These are phyloP conservation scores for Pristionchus mayeri DNA, from an alignment of 2,888 invertebrate species.

Conservation along the genomic window DNA sequence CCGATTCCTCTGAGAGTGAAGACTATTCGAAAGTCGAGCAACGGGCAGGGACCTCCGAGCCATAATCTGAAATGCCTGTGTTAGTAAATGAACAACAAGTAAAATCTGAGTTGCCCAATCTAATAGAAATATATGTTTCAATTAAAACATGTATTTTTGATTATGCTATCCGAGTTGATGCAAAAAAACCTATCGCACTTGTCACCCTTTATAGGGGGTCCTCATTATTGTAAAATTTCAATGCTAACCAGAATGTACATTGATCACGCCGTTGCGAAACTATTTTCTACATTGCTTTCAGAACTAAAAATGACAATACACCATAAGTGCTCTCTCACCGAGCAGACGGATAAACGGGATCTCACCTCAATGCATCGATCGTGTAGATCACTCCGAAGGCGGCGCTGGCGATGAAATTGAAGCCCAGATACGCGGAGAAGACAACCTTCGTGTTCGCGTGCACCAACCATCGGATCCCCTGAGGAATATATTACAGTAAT, in stretches of 20 bases:
- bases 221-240: no score
- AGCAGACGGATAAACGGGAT: no score
- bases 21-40: slow-evolving; percentile 23
- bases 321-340: no score
- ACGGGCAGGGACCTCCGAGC: not conserved
- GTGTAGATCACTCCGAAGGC: slow-evolving; percentile 15
- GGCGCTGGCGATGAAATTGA: not conserved
- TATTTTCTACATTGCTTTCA: no score
- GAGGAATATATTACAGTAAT: not conserved
- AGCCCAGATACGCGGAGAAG: slow-evolving; percentile 9
- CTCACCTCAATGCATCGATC: slow-evolving; percentile 5
- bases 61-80: not conserved
- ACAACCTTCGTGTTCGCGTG: slow-evolving; percentile 38
- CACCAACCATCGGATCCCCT: slow-evolving; percentile 33
- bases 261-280: no score
- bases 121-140: not conserved
- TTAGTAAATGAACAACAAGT: not conserved
- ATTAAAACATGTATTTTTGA: no score
- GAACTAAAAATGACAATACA: no score
- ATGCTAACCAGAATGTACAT: no score
- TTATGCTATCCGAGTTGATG: no score
- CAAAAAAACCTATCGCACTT: no score
- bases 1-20: not conserved
- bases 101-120: no score
- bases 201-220: no score